Base-by-base conservation (phyloP, 2,113 vertebrate genomes). In the Glaucomys volans region DNA sequence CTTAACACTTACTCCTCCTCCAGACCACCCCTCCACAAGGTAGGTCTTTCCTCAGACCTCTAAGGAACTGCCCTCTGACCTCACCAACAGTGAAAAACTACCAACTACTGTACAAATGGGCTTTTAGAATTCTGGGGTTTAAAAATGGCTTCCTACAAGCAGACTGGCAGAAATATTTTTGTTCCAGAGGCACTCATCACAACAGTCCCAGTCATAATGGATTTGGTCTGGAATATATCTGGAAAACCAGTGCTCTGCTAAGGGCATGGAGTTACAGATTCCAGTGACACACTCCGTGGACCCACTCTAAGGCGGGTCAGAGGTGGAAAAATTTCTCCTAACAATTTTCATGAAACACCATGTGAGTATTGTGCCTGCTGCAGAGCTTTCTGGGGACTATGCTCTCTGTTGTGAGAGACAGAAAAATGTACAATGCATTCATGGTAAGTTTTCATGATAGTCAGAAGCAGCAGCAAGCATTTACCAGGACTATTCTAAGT, bases 191-290 rank as follows among this genome's bases (percentile, higher is more conserved):
- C 11, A 59, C 62, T 77, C 22, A 57, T 59, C 30, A 44, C 22
- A 47, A 67, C 0, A 40, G 83, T 26, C 50, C 5, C 22, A 22
- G 42, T 26, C 37, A 90, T 35, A 71, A 59, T 3, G 40, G 59
- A 76, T 86, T 74, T 37, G 50, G 35, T 90, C 52, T n/a, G 84
- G 67, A 90, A 85, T 72, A 87, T 57, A 75, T 88, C 83, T 72
- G 72, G 72, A 77, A 86, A 69, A 57, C 13, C 14, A 30, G 20
- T 30, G 16, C 40, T 54, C n/a, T 57, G 62, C 47, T 30, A 87
- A 79, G 32, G 11, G 26, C 37, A 57, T 13, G 30, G 66, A 26
- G 10, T 42, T 42, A 57, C 10, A 42, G n/a, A 18, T n/a, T 40
- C 35, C n/a, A 67, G 44, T 4, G 44, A 62, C 57, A 59, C 8